A percentile compares a stretch with the other conserved stretches of the same genome.
Conservation (phyloP, 2,113 vertebrate species). For the Octodon degus region DNA sequence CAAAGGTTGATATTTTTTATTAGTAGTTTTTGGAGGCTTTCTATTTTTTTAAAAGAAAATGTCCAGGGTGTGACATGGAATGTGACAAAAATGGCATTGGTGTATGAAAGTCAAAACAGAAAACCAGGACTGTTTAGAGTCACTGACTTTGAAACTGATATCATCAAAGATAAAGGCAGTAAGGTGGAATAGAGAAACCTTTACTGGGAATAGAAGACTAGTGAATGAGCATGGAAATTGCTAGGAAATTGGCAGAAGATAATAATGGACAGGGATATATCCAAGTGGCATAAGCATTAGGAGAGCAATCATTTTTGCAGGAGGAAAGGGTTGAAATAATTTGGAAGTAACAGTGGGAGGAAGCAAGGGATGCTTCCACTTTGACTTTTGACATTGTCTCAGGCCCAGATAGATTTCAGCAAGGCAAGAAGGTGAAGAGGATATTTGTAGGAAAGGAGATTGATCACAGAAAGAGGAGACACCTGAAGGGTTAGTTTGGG, state of each 20-base stretch:
- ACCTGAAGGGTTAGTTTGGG: not conserved
- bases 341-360: not conserved
- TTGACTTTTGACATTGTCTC: not conserved
- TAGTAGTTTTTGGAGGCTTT: not conserved
- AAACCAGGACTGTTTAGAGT: not conserved
- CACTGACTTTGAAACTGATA: not conserved
- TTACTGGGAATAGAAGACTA: not conserved
- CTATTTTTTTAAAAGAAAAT: not conserved
- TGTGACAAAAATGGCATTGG: not conserved
- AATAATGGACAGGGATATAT: not conserved
- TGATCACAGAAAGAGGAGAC: not conserved
- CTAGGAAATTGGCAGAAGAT: not conserved
- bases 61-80: not conserved
- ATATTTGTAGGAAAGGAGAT: not conserved
- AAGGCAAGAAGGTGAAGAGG: not conserved
- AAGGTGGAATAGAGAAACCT: not conserved
- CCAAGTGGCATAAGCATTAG: not conserved
- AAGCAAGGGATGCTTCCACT: not conserved
- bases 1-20: not conserved
- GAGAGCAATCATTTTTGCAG: not conserved
- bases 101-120: constrained; percentile 27
- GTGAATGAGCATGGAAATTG: not conserved
- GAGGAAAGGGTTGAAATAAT: not conserved
- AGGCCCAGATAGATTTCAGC: not conserved
- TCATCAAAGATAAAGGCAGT: not conserved